phyloP scores from a whole-genome alignment of 2,113 vertebrate species.

The Odocoileus virginianus region DNA sequence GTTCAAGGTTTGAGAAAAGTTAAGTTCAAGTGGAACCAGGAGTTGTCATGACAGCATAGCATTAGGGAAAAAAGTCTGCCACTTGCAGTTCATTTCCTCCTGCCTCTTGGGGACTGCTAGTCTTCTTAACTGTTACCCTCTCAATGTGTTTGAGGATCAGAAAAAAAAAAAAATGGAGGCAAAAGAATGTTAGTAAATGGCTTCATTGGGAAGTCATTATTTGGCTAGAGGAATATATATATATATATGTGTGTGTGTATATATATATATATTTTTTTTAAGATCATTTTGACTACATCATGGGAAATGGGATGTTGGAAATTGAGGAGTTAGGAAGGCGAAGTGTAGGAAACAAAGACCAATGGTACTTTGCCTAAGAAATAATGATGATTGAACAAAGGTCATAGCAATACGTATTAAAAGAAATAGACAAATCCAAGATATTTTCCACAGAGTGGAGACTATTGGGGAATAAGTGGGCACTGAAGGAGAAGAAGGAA shows the following conservation, averaged over 20 bases:
- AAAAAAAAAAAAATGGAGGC: neutral
- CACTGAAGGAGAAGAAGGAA: neutral
- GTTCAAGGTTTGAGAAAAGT: neutral
- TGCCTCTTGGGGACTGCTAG: neutral
- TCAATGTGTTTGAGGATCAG: neutral
- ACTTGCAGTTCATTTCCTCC: neutral
- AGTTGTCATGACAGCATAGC: neutral
- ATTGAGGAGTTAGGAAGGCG: neutral
- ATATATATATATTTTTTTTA: neutral
- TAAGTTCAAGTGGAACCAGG: neutral
- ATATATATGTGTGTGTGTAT: neutral
- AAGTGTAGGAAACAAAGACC: neutral
- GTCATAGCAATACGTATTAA: neutral
- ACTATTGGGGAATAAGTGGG: neutral
- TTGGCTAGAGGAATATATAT: neutral
- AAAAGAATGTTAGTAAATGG: neutral
- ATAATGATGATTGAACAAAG: neutral
- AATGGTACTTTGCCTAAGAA: neutral
- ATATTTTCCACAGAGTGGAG: neutral
- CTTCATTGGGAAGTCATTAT: neutral
- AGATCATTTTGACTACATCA: neutral
- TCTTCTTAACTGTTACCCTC: neutral
- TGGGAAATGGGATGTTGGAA: neutral
- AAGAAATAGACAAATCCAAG: neutral
- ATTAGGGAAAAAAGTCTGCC: neutral